A percentile compares a stretch with the other conserved stretches of the same genome.
These are phyloP conservation scores for Mastigias papua DNA, from an alignment of 30 jellyfish, hydroid and myxozoan genomes.

Conservation along the genomic window DNA sequence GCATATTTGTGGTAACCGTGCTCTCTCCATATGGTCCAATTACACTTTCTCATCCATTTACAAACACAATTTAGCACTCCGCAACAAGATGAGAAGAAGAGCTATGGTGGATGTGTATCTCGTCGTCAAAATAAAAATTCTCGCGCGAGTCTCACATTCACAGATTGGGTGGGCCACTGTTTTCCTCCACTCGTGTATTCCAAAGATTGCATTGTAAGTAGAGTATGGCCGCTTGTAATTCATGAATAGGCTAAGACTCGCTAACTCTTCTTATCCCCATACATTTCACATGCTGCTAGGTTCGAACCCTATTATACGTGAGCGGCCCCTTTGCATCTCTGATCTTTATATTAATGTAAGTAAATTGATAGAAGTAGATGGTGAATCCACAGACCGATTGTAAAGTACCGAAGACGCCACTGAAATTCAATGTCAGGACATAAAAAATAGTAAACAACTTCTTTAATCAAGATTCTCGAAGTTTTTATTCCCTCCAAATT, in stretches of 20 bases:
- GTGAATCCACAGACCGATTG: not conserved
- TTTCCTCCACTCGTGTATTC: not conserved
- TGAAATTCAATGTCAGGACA: not conserved
- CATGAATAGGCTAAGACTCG: not conserved
- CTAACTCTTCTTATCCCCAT: constrained; percentile 7
- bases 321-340: not conserved
- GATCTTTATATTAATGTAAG: not conserved
- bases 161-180: constrained; percentile 51
- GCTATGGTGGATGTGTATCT: not conserved
- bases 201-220: not conserved
- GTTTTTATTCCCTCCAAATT: no score
- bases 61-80: constrained; percentile 9
- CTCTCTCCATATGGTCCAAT: constrained; percentile 16
- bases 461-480: no score
- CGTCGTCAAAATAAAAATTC: constrained; percentile 44
- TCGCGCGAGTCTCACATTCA: constrained; percentile 26
- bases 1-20: constrained; percentile 4
- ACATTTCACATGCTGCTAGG: not conserved
- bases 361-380: not conserved
- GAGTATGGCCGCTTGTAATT: not conserved
- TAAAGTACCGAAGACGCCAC: not conserved
- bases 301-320: constrained; percentile 6
- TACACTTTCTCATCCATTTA: constrained; percentile 13
- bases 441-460: not conserved
- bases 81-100: constrained; percentile 23